A percentile compares a stretch with the other conserved stretches of the same genome.
These are phyloP conservation scores for Ophioninae sp. DNA, from an alignment of 2,888 invertebrate species.

Conservation along the genomic window DNA sequence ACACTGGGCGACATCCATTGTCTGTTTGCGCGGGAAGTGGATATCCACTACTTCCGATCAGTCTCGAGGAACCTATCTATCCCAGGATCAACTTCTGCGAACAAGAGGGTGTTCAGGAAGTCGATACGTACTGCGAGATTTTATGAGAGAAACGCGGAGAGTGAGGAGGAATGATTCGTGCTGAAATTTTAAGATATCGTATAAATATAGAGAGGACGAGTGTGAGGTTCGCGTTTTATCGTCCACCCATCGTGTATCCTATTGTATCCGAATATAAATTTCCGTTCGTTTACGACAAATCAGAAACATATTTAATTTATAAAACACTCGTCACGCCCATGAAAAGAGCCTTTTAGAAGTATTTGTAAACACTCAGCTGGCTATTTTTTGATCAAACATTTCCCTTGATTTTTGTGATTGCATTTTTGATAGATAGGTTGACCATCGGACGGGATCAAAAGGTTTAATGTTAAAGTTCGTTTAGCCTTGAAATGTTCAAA, in stretches of 20 bases:
- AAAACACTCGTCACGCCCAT: too few species aligned
- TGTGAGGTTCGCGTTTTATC: background rate
- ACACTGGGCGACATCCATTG: constrained; percentile 5
- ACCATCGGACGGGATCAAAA: too few species aligned
- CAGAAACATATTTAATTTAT: too few species aligned
- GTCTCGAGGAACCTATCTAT: constrained; percentile 19
- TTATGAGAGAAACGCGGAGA: background rate
- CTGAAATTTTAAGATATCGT: background rate
- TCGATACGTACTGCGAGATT: constrained; percentile 24
- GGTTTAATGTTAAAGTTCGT: too few species aligned
- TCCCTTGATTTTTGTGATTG: too few species aligned
- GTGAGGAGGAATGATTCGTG: background rate
- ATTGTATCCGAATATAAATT: background rate
- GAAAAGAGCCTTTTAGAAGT: too few species aligned
- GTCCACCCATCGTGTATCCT: background rate
- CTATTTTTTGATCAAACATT: too few species aligned
- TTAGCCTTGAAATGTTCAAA: too few species aligned
- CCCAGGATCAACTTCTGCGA: constrained; percentile 34
- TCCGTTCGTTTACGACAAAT: too few species aligned
- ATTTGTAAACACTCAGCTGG: too few species aligned
- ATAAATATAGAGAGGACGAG: background rate
- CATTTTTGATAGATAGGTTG: too few species aligned
- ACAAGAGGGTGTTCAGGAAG: constrained; percentile 43
- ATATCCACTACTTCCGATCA: constrained; percentile 41
- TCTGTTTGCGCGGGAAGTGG: constrained; percentile 32